These are phyloP conservation scores for Platynereis dumerilii DNA, from an alignment of 2,888 invertebrate species.

Conservation along the genomic window DNA sequence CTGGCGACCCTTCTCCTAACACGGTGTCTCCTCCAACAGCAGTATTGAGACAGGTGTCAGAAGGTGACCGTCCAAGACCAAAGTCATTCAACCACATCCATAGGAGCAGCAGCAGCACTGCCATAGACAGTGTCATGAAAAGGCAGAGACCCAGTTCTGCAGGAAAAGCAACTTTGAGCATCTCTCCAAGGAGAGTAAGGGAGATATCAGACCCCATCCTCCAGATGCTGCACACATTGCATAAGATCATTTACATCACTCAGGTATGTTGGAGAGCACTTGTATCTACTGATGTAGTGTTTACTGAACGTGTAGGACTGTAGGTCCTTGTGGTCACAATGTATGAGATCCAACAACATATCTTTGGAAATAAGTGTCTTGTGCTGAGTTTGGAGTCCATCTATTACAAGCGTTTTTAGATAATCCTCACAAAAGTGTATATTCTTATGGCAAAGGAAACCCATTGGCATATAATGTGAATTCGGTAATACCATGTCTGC, in stretches of 20 bases:
- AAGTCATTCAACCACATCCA: constrained; percentile 23
- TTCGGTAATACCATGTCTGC: too few species aligned
- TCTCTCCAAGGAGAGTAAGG: constrained; percentile 57
- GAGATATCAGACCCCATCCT: constrained; percentile 62
- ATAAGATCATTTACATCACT: constrained; percentile 58
- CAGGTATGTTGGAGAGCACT: constrained; percentile 26
- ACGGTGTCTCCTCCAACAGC: constrained; percentile 41
- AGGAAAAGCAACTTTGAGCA: constrained; percentile 50
- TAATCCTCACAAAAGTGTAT: too few species aligned
- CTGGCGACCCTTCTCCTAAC: constrained; percentile 57
- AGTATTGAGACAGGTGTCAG: neutral
- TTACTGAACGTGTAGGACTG: too few species aligned
- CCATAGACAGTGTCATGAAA: constrained; percentile 21
- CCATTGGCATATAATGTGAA: too few species aligned
- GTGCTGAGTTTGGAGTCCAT: too few species aligned
- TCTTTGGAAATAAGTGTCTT: too few species aligned
- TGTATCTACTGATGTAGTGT: neutral
- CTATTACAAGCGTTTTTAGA: too few species aligned
- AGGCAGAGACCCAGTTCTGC: constrained; percentile 45
- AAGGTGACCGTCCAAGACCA: constrained; percentile 6
- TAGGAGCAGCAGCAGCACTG: constrained; percentile 22
- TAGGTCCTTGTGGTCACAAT: too few species aligned
- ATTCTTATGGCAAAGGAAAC: too few species aligned
- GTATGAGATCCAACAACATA: too few species aligned
- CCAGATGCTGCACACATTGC: constrained; percentile 59